These are phyloP conservation scores for Nephila pilipes DNA, from an alignment of 1,140 invertebrate genomes.

Conservation along the genomic window DNA sequence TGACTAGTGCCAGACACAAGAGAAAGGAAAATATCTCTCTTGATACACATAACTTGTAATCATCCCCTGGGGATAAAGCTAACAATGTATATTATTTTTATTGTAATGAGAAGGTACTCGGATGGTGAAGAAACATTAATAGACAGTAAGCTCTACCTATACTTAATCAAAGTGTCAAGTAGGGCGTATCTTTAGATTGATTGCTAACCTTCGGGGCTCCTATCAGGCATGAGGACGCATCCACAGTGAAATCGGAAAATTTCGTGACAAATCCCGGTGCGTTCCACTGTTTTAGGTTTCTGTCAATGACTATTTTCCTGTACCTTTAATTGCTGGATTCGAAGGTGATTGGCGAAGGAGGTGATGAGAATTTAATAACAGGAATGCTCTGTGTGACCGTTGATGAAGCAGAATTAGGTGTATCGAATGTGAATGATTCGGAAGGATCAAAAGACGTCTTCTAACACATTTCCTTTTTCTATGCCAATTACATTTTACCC, in stretches of 20 bases:
- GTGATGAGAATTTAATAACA: constrained; percentile 58
- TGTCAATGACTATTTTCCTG: constrained; percentile 31
- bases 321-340: constrained; percentile 20
- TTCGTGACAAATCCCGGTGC: constrained; percentile 33
- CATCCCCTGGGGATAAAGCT: background rate
- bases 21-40: background rate
- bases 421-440: background rate
- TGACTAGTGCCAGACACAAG: too few relatives aligned
- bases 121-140: constrained; percentile 45
- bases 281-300: background rate
- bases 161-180: constrained; percentile 45
- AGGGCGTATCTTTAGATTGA: constrained; percentile 43
- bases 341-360: constrained; percentile 34
- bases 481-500: constrained; percentile 8
- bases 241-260: constrained; percentile 36
- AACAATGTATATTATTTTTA: constrained; percentile 44
- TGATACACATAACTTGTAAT: background rate
- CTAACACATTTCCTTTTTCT: background rate
- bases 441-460: constrained; percentile 23
- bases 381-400: background rate
- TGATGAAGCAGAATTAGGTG: constrained; percentile 30
- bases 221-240: background rate
- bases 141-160: constrained; percentile 28
- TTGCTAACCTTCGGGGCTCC: constrained; percentile 20
- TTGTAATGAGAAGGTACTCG: background rate